These are phyloP conservation scores for Mesorhabditis spiculigera DNA, from an alignment of 2,888 invertebrate genomes.

Conservation along the genomic window DNA sequence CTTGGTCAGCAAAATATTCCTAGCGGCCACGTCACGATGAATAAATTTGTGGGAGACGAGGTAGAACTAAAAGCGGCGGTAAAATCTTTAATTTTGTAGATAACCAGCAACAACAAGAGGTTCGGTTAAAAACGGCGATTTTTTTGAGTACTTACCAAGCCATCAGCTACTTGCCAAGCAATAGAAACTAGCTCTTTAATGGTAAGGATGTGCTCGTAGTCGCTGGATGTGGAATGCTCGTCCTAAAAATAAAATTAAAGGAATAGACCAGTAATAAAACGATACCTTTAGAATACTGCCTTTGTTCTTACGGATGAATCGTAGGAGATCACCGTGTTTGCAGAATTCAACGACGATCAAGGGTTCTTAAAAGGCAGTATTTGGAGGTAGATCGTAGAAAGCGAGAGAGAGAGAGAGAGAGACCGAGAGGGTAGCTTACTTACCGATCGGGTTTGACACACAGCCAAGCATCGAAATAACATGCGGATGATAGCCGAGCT, in stretches of 20 bases:
- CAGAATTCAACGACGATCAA: constrained; percentile 46
- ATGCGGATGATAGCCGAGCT: constrained; percentile 42
- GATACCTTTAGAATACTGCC: constrained; percentile 27
- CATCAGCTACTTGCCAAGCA: constrained; percentile 46
- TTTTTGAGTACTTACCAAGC: constrained; percentile 25
- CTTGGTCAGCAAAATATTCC: constrained; percentile 42
- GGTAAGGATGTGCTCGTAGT: constrained; percentile 18
- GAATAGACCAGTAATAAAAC: too few species aligned
- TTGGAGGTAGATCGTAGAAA: neutral
- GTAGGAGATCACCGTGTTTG: constrained; percentile 41
- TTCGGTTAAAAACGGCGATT: constrained; percentile 5
- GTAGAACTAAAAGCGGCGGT: constrained; percentile 27
- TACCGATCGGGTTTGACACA: constrained; percentile 24
- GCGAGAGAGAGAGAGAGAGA: neutral
- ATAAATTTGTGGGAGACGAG: constrained; percentile 40
- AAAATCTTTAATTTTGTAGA: neutral
- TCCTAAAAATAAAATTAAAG: neutral
- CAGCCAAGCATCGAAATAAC: constrained; percentile 44
- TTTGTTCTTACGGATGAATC: constrained; percentile 31
- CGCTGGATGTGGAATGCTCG: neutral
- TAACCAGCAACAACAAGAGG: neutral
- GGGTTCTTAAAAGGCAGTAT: constrained; percentile 24
- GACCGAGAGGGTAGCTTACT: too few species aligned
- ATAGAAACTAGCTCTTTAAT: constrained; percentile 46
- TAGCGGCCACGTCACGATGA: constrained; percentile 44